phyloP scores from a whole-genome alignment of 23 tunicate species.

The Phallusia fumigata region DNA sequence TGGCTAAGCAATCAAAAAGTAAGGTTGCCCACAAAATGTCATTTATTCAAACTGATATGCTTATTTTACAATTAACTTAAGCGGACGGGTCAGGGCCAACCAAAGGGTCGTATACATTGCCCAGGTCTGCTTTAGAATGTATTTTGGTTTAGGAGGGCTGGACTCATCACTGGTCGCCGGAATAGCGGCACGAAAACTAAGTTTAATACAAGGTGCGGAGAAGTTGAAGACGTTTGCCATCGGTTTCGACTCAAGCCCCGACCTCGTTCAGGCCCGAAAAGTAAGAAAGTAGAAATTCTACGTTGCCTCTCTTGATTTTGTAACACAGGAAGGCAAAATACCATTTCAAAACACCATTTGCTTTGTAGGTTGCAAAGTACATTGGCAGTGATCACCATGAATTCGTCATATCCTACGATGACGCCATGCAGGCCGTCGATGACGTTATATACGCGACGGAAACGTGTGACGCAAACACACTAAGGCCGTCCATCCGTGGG shows the following conservation, averaged over 20 bases:
- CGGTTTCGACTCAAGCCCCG: conserved; percentile 17
- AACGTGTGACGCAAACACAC: conserved; percentile 60
- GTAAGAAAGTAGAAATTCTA: not conserved
- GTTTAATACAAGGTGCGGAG: not conserved
- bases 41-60: no score
- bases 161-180: conserved; percentile 38
- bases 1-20: no score
- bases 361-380: conserved; percentile 53
- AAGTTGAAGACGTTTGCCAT: conserved; percentile 22
- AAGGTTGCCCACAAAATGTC: no score
- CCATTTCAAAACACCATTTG: not conserved
- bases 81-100: no score
- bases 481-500: conserved; percentile 67
- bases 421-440: conserved; percentile 36
- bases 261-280: conserved; percentile 15
- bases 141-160: conserved; percentile 6
- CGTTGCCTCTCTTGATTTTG: not conserved
- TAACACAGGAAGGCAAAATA: not conserved
- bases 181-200: conserved; percentile 10
- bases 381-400: conserved; percentile 78
- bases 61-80: no score
- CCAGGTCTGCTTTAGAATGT: no score
- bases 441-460: conserved; percentile 46
- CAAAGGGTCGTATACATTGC: no score
- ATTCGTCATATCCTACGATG: conserved; percentile 39